Evolutionary conservation across 2,113 vertebrate species (phyloP), one percentile per base, ranked within the genome.

Genomic region (Cisticola juncidis): DNA sequence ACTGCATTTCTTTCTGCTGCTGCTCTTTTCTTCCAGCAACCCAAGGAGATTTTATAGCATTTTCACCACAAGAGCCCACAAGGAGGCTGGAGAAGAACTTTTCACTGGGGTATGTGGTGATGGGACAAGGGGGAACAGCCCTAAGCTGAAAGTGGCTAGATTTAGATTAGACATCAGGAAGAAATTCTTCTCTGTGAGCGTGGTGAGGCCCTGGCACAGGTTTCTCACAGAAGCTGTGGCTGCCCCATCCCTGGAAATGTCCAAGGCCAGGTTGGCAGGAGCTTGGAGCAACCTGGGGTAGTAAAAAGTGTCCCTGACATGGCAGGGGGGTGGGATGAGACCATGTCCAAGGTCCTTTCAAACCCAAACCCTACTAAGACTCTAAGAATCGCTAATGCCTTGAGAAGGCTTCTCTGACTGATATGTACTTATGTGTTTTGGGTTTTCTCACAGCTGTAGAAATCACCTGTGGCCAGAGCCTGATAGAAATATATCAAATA

Each of bases 391-490:
- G 36, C 14, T 25, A 42, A 42, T 15, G 19, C 2, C 17, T 74
- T 54, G 24, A 72, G n/a, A 66, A 77, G 16, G 11, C 2, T 38
- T 62, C 65, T 80, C 8, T 24, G 42, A 12, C 9, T 13, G 2
- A 6, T 7, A 3, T 0, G 0, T n/a, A 35, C 6, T 21, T 12
- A 0, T 36, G 11, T 36, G 15, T 18, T 64, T 53, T 48, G 28
- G 4, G 9, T 13, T 23, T 7, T 13, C 31, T 22, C 6, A 2
- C 4, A 31, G 7, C 5, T 48, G 12, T 8, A 23, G 9, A 44
- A 4, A 45, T 25, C 5, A 12, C 12, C 19, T 36, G 6, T n/a
- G 17, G 11, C 29, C 14, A 23, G 17, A 74, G 8, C 3, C 36
- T 50, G 9, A 9, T 5, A 70, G 29, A 88, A 92, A n/a, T 5